Percentiles rank a stretch among this genome's conserved stretches.
Evolutionary conservation across 2,113 vertebrate genomes (phyloP).

Genomic region (Percopsis transmontana): DNA sequence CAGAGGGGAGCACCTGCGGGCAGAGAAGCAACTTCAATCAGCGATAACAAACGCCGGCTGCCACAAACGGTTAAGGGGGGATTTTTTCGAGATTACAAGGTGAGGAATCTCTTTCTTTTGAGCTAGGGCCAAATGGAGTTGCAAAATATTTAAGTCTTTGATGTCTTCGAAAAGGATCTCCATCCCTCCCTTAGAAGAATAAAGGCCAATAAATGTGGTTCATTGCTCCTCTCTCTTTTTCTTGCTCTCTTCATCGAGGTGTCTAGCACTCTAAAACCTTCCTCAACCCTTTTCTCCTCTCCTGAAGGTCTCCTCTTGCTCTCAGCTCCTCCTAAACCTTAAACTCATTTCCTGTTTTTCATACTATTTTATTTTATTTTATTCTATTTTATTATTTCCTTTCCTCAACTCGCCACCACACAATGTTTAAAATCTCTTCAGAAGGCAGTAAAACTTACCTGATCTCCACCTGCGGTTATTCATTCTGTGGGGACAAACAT

Average conservation of each 20-base stretch:
- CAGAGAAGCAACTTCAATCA: constrained; percentile 6
- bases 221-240: constrained; percentile 2
- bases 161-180: constrained; percentile 16
- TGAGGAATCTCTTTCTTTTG: constrained; percentile 20
- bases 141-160: constrained; percentile 40
- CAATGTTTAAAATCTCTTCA: constrained; percentile 2
- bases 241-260: not conserved
- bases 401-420: not conserved
- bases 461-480: not conserved
- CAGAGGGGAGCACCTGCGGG: not conserved
- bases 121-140: constrained; percentile 15
- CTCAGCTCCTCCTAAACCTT: not conserved
- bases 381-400: not conserved
- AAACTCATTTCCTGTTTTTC: too few relatives aligned
- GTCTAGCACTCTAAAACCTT: too few relatives aligned
- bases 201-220: constrained; percentile 4
- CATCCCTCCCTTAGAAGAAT: not conserved
- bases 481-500: constrained; percentile 14
- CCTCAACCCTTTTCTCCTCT: not conserved
- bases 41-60: constrained; percentile 2
- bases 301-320: not conserved
- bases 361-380: too few relatives aligned
- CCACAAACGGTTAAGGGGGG: constrained; percentile 6
- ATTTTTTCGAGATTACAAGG: constrained; percentile 24
- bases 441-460: not conserved